These are phyloP conservation scores for Monodelphis domestica DNA, from an alignment of 2,797 vertebrate species.

Conservation along the genomic window DNA sequence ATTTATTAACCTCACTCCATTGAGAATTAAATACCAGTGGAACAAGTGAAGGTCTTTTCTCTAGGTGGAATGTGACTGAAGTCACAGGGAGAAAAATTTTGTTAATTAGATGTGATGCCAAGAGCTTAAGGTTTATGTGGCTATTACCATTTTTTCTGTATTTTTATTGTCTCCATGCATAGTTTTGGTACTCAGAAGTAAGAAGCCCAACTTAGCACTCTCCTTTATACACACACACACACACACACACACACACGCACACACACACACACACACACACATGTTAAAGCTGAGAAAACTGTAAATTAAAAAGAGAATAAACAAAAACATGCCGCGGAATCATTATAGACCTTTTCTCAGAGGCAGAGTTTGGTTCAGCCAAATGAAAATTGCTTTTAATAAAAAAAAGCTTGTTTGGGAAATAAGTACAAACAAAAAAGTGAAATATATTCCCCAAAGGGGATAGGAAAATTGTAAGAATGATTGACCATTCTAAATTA, in stretches of 20 bases:
- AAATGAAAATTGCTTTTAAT: constrained; percentile 20
- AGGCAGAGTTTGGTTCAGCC: constrained; percentile 23
- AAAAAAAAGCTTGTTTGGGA: constrained; percentile 9
- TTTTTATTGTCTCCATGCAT: background rate
- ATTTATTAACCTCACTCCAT: constrained; percentile 25
- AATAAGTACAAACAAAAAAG: constrained; percentile 1
- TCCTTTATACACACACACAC: too few species aligned
- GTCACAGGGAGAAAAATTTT: background rate
- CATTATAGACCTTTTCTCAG: background rate
- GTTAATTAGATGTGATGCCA: background rate
- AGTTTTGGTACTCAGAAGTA: background rate
- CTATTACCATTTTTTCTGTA: background rate
- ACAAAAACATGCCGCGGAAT: background rate
- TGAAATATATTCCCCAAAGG: background rate
- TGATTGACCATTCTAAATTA: background rate
- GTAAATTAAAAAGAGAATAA: constrained; percentile 10
- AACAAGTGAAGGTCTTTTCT: constrained; percentile 9
- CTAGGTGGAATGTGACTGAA: background rate
- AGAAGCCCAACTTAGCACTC: background rate
- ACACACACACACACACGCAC: too few species aligned
- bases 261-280: too few species aligned
- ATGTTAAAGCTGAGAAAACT: background rate
- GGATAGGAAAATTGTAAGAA: background rate
- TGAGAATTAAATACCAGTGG: constrained; percentile 12
- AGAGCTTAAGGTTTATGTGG: background rate